Conservation (phyloP, 2,797 vertebrate genomes). For the Spea hammondii region DNA sequence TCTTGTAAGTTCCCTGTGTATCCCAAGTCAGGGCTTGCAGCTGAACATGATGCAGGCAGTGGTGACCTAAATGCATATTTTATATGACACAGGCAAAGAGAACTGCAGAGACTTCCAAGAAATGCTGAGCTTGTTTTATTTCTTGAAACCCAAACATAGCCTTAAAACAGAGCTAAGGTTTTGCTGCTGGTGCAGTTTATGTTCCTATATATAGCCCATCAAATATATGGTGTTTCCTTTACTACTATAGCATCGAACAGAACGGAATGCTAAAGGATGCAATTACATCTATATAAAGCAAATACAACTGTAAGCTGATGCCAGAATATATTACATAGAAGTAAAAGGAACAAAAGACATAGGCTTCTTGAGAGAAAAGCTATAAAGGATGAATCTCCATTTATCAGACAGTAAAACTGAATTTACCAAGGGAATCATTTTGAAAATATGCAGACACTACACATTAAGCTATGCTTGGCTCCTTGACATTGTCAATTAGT, state of each 20-base stretch:
- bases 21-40: slow-evolving; percentile 12
- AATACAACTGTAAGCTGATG: neutral
- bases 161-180: slow-evolving; percentile 19
- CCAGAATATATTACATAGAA: neutral
- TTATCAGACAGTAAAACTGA: neutral
- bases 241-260: neutral
- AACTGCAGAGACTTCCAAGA: slow-evolving; percentile 11
- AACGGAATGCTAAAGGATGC: neutral
- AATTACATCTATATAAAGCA: neutral
- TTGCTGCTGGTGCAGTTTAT: slow-evolving; percentile 20
- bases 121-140: slow-evolving; percentile 33
- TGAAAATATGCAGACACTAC: neutral
- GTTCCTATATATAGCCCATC: slow-evolving; percentile 11
- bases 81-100: slow-evolving; percentile 29
- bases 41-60: slow-evolving; percentile 11
- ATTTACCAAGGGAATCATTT: neutral
- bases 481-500: neutral
- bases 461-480: too few species aligned
- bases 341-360: neutral
- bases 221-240: neutral
- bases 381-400: neutral
- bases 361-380: neutral
- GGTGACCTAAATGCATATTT: slow-evolving; percentile 44
- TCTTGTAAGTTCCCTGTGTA: too few species aligned
- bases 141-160: slow-evolving; percentile 16